Base-by-base conservation (phyloP, 2,113 vertebrate species). In the Pterophyllum scalare region DNA sequence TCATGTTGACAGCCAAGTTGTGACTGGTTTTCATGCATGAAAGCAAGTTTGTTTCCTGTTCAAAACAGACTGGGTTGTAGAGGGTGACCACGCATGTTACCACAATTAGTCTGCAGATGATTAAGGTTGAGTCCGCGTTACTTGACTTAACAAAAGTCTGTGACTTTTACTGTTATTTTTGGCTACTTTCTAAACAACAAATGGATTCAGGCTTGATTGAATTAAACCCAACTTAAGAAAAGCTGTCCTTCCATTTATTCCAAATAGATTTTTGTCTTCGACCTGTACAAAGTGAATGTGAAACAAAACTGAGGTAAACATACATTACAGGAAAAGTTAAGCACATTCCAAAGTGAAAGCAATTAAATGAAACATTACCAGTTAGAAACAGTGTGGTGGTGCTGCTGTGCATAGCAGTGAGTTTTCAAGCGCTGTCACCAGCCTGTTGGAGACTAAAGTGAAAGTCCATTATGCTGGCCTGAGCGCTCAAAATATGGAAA, bases 401-500 rank as follows among this genome's bases (percentile, higher is more conserved):
- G 54, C 15, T 49, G 61, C 77, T 75, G 10, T 59, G 75, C 84
- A 56, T 38, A 59, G 84, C 82, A 67, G 59, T 28, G 57, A 61
- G 82, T 62, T 86, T 75, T 75, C 84, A 59, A 81, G 75, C 35
- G 5, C 85, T 84, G 90, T 87, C 87, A 87, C 86, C 77, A 82
- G 90, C 75, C 81, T 26, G 86, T 57, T 54, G 87, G 79, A 91
- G 81, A 80, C 92, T 84, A 75, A 87, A 91, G 92, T 82, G 91
- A 89, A 89, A 87, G 91, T 92, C 89, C 90, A 88, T 91, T 90
- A 91, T 91, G 85, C 85, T 77, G 77, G 83, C 80, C 84, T 31
- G 13, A 54, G 70, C 80, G 86, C 90, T 88, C 79, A 88, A 93
- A 96, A 95, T 10, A n/a, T 82, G 83, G 88, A 86, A 95, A 94